phyloP scores from a whole-genome alignment of 1,140 invertebrate genomes.

The Eriosoma lanigerum region DNA sequence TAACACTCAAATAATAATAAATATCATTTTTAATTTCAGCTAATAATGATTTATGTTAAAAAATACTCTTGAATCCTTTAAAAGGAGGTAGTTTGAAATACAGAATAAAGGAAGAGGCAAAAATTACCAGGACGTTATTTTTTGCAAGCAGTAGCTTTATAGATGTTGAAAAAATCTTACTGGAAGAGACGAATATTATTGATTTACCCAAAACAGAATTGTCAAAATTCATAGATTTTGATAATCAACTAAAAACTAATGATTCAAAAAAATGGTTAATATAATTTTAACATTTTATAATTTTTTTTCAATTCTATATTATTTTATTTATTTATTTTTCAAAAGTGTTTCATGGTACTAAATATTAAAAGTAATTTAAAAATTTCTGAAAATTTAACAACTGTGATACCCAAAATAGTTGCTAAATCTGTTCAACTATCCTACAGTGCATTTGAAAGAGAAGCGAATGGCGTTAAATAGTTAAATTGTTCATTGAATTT shows the following conservation, averaged over 20 bases:
- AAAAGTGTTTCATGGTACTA: background rate
- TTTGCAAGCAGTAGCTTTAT: background rate
- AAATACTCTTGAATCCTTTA: too few species aligned
- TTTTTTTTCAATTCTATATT: background rate
- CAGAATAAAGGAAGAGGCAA: background rate
- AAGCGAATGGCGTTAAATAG: background rate
- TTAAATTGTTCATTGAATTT: background rate
- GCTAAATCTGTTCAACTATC: background rate
- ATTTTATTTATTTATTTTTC: background rate
- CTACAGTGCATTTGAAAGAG: conserved; percentile 1
- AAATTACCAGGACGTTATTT: background rate
- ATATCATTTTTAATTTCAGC: too few species aligned
- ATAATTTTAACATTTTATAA: background rate
- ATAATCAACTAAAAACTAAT: background rate
- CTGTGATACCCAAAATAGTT: conserved; percentile 1
- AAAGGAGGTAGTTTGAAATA: background rate
- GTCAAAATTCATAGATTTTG: background rate
- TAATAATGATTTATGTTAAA: too few species aligned
- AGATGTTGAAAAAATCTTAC: background rate
- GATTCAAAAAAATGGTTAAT: background rate
- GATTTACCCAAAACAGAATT: background rate
- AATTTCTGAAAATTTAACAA: background rate
- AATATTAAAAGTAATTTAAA: background rate
- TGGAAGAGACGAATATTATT: background rate
- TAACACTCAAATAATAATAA: too few species aligned